phyloP scores from a whole-genome alignment of 2,113 vertebrate species.

The Indicator indicator region DNA sequence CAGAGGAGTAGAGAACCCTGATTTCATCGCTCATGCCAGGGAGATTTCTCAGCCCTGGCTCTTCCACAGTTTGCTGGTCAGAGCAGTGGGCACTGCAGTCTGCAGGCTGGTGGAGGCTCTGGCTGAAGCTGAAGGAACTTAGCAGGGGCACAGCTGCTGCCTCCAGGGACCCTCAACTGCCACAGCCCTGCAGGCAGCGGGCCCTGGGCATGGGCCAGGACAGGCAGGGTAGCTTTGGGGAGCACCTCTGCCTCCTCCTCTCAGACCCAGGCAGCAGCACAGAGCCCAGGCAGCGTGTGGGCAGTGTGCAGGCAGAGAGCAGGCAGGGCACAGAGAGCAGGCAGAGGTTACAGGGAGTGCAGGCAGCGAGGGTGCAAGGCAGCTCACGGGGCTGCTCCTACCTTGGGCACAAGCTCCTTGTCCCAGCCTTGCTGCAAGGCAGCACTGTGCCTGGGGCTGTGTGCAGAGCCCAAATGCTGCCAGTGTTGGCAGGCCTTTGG shows the following conservation, averaged over 20 bases:
- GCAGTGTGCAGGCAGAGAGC: not conserved
- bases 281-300: not conserved
- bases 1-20: not conserved
- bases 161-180: not conserved
- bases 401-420: not conserved
- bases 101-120: rapidly evolving
- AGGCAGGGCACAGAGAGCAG: not conserved
- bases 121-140: not conserved
- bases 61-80: not conserved
- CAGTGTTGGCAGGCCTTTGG: not conserved
- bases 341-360: not conserved
- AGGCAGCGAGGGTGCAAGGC: not conserved
- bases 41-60: not conserved
- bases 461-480: not conserved
- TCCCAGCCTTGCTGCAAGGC: not conserved
- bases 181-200: not conserved
- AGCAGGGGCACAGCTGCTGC: not conserved
- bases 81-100: not conserved
- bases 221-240: not conserved
- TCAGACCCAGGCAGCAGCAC: not conserved
- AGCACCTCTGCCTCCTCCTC: not conserved
- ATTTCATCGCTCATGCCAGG: not conserved
- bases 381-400: not conserved
- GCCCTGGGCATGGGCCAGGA: not conserved
- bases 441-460: rapidly evolving